Conservation (phyloP, 2,888 invertebrate genomes). For the Vanessa cardui region DNA sequence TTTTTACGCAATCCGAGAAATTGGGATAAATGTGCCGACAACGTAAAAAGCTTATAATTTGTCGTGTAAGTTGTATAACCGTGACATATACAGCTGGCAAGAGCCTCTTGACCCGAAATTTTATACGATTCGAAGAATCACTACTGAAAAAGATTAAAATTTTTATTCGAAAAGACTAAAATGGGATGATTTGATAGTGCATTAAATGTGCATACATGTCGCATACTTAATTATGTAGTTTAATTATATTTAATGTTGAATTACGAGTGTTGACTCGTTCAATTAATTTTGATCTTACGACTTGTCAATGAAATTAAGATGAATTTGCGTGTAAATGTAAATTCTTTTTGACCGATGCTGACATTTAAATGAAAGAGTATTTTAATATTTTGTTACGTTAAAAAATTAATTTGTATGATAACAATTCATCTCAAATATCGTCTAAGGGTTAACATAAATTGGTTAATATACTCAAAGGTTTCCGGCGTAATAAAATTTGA, state of each 20-base stretch:
- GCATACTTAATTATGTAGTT: background rate
- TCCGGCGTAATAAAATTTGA: too few relatives aligned
- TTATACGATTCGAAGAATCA: slow-evolving; percentile 40
- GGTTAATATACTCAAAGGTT: too few relatives aligned
- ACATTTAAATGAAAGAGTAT: background rate
- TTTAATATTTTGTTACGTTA: background rate
- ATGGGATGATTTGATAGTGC: slow-evolving; percentile 30
- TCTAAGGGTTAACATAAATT: background rate
- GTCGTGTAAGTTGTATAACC: slow-evolving; percentile 36
- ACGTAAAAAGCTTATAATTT: slow-evolving; percentile 37
- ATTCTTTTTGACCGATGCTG: background rate
- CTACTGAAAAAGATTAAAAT: slow-evolving; percentile 15
- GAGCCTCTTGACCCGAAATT: slow-evolving; percentile 40
- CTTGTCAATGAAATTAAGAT: slow-evolving; percentile 4
- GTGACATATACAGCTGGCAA: slow-evolving; percentile 36
- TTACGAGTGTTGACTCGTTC: background rate
- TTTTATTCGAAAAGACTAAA: slow-evolving; percentile 22
- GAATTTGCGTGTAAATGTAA: background rate
- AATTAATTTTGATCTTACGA: background rate
- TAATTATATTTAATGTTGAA: slow-evolving; percentile 4
- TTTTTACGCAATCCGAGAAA: slow-evolving; percentile 35
- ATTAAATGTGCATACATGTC: background rate
- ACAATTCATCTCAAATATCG: background rate
- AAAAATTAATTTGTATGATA: background rate
- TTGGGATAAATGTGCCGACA: slow-evolving; percentile 28